These are phyloP conservation scores for Homalodisca vitripennis DNA, from an alignment of 1,140 invertebrate genomes.

Conservation along the genomic window DNA sequence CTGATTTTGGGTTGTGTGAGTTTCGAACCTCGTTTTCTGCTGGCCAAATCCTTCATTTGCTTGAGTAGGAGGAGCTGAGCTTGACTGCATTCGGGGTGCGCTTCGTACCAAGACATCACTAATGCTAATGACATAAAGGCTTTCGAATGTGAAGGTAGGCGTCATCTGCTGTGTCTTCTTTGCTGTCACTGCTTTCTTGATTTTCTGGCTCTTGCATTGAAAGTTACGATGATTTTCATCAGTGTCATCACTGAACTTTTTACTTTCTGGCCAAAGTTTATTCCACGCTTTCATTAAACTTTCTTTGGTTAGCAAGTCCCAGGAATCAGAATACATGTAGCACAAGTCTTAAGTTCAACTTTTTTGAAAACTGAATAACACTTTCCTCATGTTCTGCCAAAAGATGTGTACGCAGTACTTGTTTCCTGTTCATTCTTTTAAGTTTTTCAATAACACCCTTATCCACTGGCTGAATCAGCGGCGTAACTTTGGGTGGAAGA, in stretches of 20 bases:
- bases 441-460: not conserved
- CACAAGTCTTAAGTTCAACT: slow-evolving; percentile 27
- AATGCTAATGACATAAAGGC: not conserved
- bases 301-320: slow-evolving; percentile 24
- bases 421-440: slow-evolving; percentile 5
- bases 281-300: slow-evolving; percentile 34
- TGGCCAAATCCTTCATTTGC: not conserved
- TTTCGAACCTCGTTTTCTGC: not conserved
- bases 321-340: slow-evolving; percentile 20
- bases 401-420: slow-evolving; percentile 2
- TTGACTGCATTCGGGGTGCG: slow-evolving; percentile 10
- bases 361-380: slow-evolving; percentile 12
- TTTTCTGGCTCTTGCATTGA: not conserved
- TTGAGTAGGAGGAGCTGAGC: not conserved
- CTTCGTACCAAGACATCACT: slow-evolving; percentile 12
- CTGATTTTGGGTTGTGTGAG: slow-evolving; percentile 4
- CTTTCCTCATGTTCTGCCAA: slow-evolving; percentile 14
- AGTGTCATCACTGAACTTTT: no score
- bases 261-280: slow-evolving; percentile 31
- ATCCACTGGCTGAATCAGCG: not conserved
- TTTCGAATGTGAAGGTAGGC: slow-evolving; percentile 1
- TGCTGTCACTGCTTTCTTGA: no score
- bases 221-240: slow-evolving; percentile 8
- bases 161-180: slow-evolving; percentile 6
- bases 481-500: not conserved